Conservation (phyloP, 2,888 invertebrate genomes). For the Xestia c-nigrum region DNA sequence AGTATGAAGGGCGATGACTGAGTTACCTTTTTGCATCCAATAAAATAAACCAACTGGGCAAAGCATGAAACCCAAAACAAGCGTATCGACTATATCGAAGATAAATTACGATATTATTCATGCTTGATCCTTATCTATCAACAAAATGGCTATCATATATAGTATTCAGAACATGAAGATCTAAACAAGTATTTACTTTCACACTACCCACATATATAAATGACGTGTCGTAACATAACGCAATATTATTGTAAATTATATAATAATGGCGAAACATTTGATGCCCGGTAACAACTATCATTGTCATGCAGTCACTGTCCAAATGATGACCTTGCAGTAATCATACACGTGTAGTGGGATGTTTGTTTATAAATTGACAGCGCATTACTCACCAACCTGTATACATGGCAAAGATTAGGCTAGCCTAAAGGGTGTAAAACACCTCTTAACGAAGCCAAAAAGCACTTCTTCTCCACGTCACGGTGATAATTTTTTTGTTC, state of each 20-base stretch:
- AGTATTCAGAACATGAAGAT: slow-evolving; percentile 1
- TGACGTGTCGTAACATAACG: slow-evolving; percentile 19
- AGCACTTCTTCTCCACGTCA: no score
- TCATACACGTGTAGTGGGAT: slow-evolving; percentile 20
- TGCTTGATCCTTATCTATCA: slow-evolving; percentile 14
- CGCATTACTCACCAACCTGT: slow-evolving; percentile 8
- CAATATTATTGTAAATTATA: slow-evolving; percentile 36
- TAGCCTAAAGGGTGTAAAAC: not conserved
- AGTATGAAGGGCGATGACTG: no score
- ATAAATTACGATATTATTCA: slow-evolving; percentile 19
- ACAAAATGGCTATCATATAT: slow-evolving; percentile 18
- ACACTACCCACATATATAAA: not conserved
- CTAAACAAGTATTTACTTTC: slow-evolving; percentile 25
- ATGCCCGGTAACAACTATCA: slow-evolving; percentile 4
- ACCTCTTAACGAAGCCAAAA: no score
- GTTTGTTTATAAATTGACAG: slow-evolving; percentile 16
- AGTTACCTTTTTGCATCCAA: no score
- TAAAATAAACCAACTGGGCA: not conserved
- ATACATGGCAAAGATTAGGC: not conserved
- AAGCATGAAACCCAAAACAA: not conserved
- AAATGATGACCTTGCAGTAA: slow-evolving; percentile 28
- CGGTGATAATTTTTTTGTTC: no score
- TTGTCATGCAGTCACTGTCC: not conserved
- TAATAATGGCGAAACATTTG: slow-evolving; percentile 39
- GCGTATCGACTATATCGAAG: not conserved